Conservation (phyloP, 2,888 invertebrate genomes). For the Psococerastis gibbosa region DNA sequence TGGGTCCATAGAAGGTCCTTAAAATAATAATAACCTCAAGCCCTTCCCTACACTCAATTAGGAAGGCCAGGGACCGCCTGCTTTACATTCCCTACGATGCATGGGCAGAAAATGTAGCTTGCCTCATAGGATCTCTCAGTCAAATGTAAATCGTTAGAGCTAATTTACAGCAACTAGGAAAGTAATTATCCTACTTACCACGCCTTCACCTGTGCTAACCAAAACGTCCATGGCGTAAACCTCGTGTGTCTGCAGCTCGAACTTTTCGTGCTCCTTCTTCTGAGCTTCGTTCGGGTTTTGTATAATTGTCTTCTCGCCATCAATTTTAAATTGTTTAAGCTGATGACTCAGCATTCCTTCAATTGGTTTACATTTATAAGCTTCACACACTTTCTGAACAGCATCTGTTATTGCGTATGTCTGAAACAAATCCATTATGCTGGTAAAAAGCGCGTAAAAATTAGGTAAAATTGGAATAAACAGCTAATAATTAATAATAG, state of each 20-base stretch:
- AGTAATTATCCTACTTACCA: conserved; percentile 50
- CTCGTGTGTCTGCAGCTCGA: conserved; percentile 87
- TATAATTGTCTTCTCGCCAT: conserved; percentile 93
- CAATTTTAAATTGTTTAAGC: conserved; percentile 87
- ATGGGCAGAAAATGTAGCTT: too few species aligned
- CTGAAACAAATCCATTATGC: too few species aligned
- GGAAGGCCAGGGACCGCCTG: too few species aligned
- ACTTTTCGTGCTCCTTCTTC: conserved; percentile 92
- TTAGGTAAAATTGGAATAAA: too few species aligned
- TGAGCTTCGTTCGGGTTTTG: conserved; percentile 96
- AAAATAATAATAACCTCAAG: conserved; percentile 6
- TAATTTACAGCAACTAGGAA: too few species aligned
- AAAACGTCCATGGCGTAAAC: conserved; percentile 98
- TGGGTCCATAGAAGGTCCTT: too few species aligned
- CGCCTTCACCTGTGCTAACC: conserved; percentile 86
- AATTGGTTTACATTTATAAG: conserved; percentile 91
- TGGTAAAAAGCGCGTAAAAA: too few species aligned
- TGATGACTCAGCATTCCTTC: conserved; percentile 95
- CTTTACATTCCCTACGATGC: too few species aligned
- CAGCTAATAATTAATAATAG: too few species aligned
- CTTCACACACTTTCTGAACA: conserved; percentile 81
- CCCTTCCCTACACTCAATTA: conserved; percentile 19
- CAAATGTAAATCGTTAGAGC: not conserved
- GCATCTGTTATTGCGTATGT: conserved; percentile 81
- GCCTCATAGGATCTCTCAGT: not conserved